These are phyloP conservation scores for Nannobrachium achirus DNA, from an alignment of 2,113 vertebrate species.

Conservation along the genomic window DNA sequence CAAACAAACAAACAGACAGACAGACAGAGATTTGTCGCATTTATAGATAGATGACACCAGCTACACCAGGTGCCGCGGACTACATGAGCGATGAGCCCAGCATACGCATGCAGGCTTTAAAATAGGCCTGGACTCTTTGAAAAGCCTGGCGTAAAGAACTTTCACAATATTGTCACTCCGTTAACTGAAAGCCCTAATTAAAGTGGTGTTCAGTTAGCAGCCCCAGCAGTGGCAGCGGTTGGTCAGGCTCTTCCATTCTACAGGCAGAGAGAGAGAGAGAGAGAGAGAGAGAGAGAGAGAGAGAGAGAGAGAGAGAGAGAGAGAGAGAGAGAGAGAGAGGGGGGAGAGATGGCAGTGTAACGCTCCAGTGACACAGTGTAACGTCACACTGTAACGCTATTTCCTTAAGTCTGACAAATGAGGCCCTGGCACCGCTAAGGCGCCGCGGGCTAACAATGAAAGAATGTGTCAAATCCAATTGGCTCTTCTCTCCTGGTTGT, in stretches of 20 bases:
- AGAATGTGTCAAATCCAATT: slow-evolving; percentile 71
- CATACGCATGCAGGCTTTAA: too few relatives aligned
- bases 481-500: slow-evolving; percentile 30
- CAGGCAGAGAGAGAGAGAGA: slow-evolving; percentile 19
- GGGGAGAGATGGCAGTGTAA: slow-evolving; percentile 5
- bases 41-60: too few relatives aligned
- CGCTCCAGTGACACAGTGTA: slow-evolving; percentile 53
- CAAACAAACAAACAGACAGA: too few relatives aligned
- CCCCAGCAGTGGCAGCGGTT: slow-evolving; percentile 16
- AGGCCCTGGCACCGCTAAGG: slow-evolving; percentile 59
- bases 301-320: too few relatives aligned
- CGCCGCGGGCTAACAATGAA: slow-evolving; percentile 66
- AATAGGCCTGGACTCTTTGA: too few relatives aligned
- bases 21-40: too few relatives aligned
- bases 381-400: slow-evolving; percentile 59
- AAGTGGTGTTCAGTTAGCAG: too few relatives aligned
- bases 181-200: slow-evolving; percentile 31
- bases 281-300: too few relatives aligned
- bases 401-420: slow-evolving; percentile 72
- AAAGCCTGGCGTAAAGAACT: too few relatives aligned
- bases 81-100: too few relatives aligned
- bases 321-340: too few relatives aligned
- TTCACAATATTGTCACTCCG: slow-evolving; percentile 22
- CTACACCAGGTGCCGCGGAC: too few relatives aligned
- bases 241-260: slow-evolving; percentile 17